Evolutionary conservation across 2,888 invertebrate species (phyloP), one percentile per base, ranked within the genome.

Genomic region (Melanotus villosus): DNA sequence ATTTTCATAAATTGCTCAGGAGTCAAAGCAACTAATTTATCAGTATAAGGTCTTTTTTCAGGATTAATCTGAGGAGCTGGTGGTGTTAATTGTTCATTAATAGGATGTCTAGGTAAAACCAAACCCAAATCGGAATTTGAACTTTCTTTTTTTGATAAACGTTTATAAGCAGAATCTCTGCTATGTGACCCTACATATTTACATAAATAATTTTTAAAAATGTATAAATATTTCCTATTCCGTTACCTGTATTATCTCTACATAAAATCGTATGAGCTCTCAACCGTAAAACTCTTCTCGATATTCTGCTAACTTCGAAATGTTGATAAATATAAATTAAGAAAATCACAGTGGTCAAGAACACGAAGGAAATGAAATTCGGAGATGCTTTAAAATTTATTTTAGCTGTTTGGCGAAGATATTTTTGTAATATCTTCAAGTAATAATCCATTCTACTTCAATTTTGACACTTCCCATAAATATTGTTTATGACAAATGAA

Each of bases 1-100:
- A 80, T 75, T 58, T 79, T 76, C 1, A 82, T 80, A 72, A 78
- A 83, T 70, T 83, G 80, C 19, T 79, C 78, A 1, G 82, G 82
- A 2, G 81, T 78, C 21, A 82, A 71, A 1, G 79, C 75, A 6
- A 80, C 62, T 18, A 82, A 59, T 30, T 78, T 75, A 10, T 81
- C 80, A 2, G 43, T 32, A 3, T 66, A 62, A n/a, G 32, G 16
- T n/a, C 58, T 60, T 7, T 65, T 57, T 14, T 59, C 50, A 30
- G 47, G 6, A 23, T 9, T 1, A 7, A 7, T 12, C 7, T 16
- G 21, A n/a, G 9, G 19, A n/a, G n/a, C n/a, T n/a, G n/a, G n/a
- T 1, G 7, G n/a, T 10, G 16, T 16, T n/a, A 34, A 2, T 7
- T 18, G n/a, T 16, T 41, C 21, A n/a, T 43, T 23, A 12, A 30